Evolutionary conservation across 1,140 invertebrate species (phyloP).

Genomic region (Antheraea mylitta): DNA sequence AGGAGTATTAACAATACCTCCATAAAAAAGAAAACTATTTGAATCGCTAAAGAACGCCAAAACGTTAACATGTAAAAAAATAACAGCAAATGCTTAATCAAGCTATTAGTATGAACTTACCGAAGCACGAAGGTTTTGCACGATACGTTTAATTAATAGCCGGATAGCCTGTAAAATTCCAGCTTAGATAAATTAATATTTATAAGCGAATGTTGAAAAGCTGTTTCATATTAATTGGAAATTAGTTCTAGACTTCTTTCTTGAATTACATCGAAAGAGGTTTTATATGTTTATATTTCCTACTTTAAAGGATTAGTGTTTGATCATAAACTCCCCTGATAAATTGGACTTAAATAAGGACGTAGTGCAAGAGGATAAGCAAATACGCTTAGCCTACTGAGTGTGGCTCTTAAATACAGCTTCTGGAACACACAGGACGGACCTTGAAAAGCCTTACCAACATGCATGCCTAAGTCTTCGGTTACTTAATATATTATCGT

Average conservation of each 20-base stretch:
- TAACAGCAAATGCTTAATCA: neutral
- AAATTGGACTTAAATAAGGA: too few species aligned
- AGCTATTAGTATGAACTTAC: conserved; percentile 1
- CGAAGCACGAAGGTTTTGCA: neutral
- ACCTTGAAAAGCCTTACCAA: too few species aligned
- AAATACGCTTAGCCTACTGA: too few species aligned
- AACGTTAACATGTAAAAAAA: neutral
- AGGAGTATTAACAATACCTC: too few species aligned
- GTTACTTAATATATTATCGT: too few species aligned
- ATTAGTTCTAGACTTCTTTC: neutral
- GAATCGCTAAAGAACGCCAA: neutral
- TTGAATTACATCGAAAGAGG: neutral
- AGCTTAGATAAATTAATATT: neutral
- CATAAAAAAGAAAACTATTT: neutral
- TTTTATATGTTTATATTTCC: too few species aligned
- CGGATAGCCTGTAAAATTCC: neutral
- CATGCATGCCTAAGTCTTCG: too few species aligned
- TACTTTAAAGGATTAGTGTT: too few species aligned
- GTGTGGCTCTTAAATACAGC: too few species aligned
- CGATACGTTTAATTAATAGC: neutral
- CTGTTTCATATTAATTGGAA: neutral
- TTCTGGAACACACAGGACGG: too few species aligned
- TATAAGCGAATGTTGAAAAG: neutral
- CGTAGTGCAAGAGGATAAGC: too few species aligned
- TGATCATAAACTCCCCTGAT: too few species aligned